A percentile compares a stretch with the other conserved stretches of the same genome.
Conservation (phyloP, 2,113 vertebrate genomes). For the Colinus virginianus region DNA sequence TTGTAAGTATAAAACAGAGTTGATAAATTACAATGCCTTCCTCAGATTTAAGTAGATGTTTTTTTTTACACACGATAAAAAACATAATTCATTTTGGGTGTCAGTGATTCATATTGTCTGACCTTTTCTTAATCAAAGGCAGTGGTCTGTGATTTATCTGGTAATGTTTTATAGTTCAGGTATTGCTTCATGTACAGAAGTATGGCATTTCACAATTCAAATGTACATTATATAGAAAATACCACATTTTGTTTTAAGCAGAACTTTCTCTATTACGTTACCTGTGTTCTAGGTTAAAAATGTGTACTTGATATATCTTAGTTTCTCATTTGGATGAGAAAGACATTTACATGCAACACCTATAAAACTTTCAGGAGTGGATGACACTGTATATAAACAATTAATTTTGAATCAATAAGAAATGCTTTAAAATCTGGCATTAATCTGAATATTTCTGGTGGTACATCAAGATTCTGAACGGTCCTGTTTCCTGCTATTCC, state of each 20-base stretch:
- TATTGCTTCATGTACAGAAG: neutral
- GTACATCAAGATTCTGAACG: neutral
- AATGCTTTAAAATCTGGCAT: neutral
- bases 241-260: neutral
- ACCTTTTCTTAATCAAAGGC: neutral
- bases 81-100: neutral
- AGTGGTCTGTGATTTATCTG: neutral
- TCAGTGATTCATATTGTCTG: neutral
- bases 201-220: neutral
- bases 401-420: neutral
- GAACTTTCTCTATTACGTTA: neutral
- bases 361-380: neutral
- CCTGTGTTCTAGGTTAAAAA: neutral
- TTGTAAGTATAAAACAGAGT: neutral
- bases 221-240: neutral
- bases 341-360: neutral
- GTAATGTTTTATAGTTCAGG: neutral
- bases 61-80: neutral
- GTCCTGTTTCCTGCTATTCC: neutral
- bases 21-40: neutral
- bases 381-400: neutral
- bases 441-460: neutral
- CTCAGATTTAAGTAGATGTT: neutral
- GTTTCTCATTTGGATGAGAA: neutral
- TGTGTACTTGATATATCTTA: neutral